Evolutionary conservation across 64 coral and sea anemone species (phyloP), one percentile per base, ranked within the genome.

Genomic region (Porites lutea): DNA sequence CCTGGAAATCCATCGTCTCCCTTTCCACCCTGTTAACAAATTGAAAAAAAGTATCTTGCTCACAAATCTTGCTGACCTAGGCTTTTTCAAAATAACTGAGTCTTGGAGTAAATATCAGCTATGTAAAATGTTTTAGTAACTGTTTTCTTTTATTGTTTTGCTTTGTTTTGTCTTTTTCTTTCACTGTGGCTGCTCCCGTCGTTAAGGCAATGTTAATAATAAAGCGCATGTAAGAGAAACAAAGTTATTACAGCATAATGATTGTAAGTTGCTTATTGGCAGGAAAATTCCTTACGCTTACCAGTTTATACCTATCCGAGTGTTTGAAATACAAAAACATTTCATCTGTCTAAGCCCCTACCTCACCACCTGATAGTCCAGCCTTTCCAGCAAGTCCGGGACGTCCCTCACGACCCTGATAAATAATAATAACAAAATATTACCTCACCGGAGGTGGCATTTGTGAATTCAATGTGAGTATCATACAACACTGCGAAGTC

Each of bases 1-100:
- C 81, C 81, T 52, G 81, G 45, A 11, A 21, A 11, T 52, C 81
- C 81, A 53, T 84, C 81, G 3, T 84, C 81, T 9, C 81, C 81
- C 18, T 84, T 84, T 68, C 16, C 81, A n/a, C 63, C 81, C 81
- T 84, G 63, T 67, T 23, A 5, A 80, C 13, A 80, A 60, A 5
- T 6, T 3, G 7, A 18, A 76, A 50, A 37, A 27, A 18, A 71
- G 68, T 18, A 67, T 67, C 65, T 67, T 67, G 6, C 18, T 67
- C 13, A 14, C 65, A 37, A 37, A 37, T 37, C 0, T 37, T 37
- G 27, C 27, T 37, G 27, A 37, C 27, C 27, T 37, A 37, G 27
- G 27, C 27, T 37, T 37, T 37, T 37, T 37, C 27, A 37, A 37
- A 37, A 37, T 37, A 37, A 37, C 27, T 37, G 1, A 37, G 27